Percentiles rank a stretch among this genome's conserved stretches.
phyloP scores from a whole-genome alignment of 1,140 invertebrate genomes.

The Hydropsyche tenuis region DNA sequence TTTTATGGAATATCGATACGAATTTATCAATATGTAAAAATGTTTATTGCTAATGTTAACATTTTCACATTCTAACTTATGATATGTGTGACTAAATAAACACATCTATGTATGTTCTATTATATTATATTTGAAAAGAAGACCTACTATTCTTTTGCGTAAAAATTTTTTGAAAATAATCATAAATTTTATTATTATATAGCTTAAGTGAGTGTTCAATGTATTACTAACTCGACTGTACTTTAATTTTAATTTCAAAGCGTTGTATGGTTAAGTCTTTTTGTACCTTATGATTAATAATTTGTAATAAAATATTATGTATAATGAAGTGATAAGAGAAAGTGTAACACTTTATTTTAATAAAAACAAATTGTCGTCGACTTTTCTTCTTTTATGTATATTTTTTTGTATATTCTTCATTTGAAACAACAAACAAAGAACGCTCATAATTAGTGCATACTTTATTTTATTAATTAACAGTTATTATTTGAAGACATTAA shows the following conservation, averaged over 20 bases:
- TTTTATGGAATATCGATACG: slow-evolving; percentile 15
- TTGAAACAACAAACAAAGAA: too few species aligned
- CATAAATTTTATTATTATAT: too few species aligned
- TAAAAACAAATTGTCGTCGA: slow-evolving; percentile 22
- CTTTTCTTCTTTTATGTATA: too few species aligned
- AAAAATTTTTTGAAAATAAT: too few species aligned
- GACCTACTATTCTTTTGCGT: too few species aligned
- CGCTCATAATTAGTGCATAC: too few species aligned
- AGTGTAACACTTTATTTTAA: slow-evolving; percentile 20
- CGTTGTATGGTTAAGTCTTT: slow-evolving; percentile 22
- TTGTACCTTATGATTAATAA: slow-evolving; percentile 21
- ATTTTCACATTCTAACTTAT: neutral
- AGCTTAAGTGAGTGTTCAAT: slow-evolving; percentile 20
- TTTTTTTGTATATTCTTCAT: too few species aligned
- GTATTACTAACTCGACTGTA: slow-evolving; percentile 26
- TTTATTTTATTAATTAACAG: too few species aligned
- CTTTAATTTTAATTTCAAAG: slow-evolving; percentile 18
- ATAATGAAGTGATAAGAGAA: slow-evolving; percentile 10
- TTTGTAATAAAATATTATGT: slow-evolving; percentile 5
- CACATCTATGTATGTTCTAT: too few species aligned
- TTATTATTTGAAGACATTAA: too few species aligned
- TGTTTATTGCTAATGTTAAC: neutral
- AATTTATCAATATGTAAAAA: slow-evolving; percentile 2
- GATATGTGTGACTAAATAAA: neutral
- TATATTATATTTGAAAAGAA: too few species aligned